A percentile compares a stretch with the other conserved stretches of the same genome.
Conservation (phyloP, 2,888 invertebrate species). For the Cheilosia pagana region DNA sequence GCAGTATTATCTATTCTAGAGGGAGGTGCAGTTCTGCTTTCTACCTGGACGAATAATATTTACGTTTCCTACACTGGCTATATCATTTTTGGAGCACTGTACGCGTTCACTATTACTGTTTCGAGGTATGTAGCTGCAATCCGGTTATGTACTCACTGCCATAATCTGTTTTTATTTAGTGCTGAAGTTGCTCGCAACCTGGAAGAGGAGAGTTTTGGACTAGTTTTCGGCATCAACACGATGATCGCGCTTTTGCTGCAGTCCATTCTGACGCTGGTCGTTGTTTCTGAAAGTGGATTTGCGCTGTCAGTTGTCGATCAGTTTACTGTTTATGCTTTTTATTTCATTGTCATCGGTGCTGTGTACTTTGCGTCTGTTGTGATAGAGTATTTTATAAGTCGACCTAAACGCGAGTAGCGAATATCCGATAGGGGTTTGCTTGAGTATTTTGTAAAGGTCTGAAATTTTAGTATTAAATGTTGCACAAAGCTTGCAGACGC, state of each 20-base stretch:
- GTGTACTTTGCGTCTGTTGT: slow-evolving; percentile 79
- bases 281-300: slow-evolving; percentile 80
- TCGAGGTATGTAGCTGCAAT: slow-evolving; percentile 79
- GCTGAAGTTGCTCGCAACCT: slow-evolving; percentile 93
- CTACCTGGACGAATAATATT: slow-evolving; percentile 86
- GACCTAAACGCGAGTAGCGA: slow-evolving; percentile 18
- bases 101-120: slow-evolving; percentile 86
- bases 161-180: slow-evolving; percentile 85
- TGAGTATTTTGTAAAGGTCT: neutral
- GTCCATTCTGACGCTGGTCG: slow-evolving; percentile 87
- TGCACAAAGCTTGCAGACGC: neutral
- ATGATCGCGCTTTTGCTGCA: slow-evolving; percentile 91
- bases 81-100: slow-evolving; percentile 89
- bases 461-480: neutral
- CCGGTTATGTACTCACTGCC: too few relatives aligned
- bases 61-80: slow-evolving; percentile 91
- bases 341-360: slow-evolving; percentile 80
- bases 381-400: slow-evolving; percentile 77
- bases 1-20: slow-evolving; percentile 85
- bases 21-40: slow-evolving; percentile 85
- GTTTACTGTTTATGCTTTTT: slow-evolving; percentile 81
- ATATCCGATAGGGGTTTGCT: neutral
- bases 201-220: slow-evolving; percentile 92
- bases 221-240: slow-evolving; percentile 96
- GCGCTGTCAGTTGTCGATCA: slow-evolving; percentile 79